Evolutionary conservation across 2,888 invertebrate genomes (phyloP).

Genomic region (Strigamia crassipes): DNA sequence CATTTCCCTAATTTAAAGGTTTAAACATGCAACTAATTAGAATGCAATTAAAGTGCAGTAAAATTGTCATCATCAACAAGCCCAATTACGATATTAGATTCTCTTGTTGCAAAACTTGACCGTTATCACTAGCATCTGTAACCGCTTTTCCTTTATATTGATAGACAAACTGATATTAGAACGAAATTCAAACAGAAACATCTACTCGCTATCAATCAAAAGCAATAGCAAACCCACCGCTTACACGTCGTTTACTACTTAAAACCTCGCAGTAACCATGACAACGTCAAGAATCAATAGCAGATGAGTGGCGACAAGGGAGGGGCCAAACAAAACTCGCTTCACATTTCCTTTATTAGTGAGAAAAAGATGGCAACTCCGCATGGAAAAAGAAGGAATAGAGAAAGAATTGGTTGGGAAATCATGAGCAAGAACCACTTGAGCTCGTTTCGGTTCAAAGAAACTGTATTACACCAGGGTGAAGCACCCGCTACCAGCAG

Average conservation of each 20-base stretch:
- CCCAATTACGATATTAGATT: neutral
- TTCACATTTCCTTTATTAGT: constrained; percentile 27
- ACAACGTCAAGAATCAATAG: constrained; percentile 20
- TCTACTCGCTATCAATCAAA: neutral
- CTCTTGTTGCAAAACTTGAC: too few relatives aligned
- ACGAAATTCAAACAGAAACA: neutral
- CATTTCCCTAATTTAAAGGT: constrained; percentile 2
- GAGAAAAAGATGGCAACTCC: constrained; percentile 21
- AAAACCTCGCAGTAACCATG: neutral
- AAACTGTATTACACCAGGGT: neutral
- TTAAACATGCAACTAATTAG: neutral
- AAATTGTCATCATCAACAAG: neutral
- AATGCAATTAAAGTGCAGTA: neutral
- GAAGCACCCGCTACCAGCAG: neutral
- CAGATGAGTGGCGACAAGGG: neutral
- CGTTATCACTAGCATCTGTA: too few relatives aligned
- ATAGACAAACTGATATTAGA: too few relatives aligned
- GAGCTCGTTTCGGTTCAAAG: constrained; percentile 18
- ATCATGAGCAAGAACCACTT: constrained; percentile 27
- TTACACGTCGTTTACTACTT: neutral
- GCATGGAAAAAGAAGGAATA: neutral
- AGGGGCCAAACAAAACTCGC: neutral
- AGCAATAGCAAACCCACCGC: neutral
- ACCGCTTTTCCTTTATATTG: too few relatives aligned
- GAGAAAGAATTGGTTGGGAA: constrained; percentile 10